phyloP scores from a whole-genome alignment of 2,888 invertebrate genomes.

The Adelognathus sp. region DNA sequence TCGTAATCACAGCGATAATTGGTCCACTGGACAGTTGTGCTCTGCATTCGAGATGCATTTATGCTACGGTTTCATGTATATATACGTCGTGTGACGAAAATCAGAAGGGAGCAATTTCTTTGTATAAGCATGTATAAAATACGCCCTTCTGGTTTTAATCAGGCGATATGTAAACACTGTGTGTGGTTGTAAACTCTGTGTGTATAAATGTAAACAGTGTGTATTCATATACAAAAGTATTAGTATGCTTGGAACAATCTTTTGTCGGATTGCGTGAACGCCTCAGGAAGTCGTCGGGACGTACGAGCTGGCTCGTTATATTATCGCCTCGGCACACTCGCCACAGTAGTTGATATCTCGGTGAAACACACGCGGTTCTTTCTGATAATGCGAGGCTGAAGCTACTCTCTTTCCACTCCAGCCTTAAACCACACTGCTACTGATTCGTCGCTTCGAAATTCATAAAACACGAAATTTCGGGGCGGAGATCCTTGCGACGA shows the following conservation, averaged over 20 bases:
- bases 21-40: conserved; percentile 60
- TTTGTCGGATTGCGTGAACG: conserved; percentile 59
- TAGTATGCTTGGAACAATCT: conserved; percentile 58
- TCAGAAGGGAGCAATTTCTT: background rate
- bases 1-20: conserved; percentile 59
- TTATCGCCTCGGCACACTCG: conserved; percentile 72
- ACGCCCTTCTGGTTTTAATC: background rate
- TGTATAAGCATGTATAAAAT: background rate
- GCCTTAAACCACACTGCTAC: background rate
- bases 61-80: background rate
- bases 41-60: conserved; percentile 26
- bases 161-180: background rate
- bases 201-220: no score
- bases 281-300: conserved; percentile 72
- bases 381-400: conserved; percentile 43
- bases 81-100: background rate
- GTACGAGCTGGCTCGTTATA: conserved; percentile 56
- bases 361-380: conserved; percentile 65
- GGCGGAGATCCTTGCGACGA: background rate
- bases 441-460: background rate
- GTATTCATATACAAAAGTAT: background rate
- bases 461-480: background rate
- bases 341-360: conserved; percentile 65
- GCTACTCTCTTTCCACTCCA: background rate
- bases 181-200: background rate